Conservation (phyloP, 2,113 vertebrate species). For the Phodopus roborovskii region DNA sequence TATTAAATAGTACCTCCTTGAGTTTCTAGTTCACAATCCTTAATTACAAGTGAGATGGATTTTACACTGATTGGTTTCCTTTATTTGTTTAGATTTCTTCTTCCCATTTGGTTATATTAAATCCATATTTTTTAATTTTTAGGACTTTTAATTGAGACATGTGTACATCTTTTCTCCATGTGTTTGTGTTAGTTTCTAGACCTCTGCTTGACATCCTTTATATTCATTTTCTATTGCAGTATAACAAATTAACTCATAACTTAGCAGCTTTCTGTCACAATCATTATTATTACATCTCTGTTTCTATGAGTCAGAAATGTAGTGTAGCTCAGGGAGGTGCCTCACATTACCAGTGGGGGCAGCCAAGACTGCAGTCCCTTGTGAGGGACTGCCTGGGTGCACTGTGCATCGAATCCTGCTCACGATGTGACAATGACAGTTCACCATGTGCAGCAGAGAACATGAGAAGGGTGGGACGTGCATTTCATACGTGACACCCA, state of each 20-base stretch:
- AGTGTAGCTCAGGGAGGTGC: neutral
- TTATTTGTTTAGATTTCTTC: neutral
- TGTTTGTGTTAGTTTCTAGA: neutral
- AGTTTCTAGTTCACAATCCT: neutral
- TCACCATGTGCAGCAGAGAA: neutral
- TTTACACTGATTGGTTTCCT: neutral
- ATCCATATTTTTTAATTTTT: neutral
- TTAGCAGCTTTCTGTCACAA: neutral
- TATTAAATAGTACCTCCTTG: neutral
- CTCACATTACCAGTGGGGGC: too few species aligned
- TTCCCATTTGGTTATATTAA: neutral
- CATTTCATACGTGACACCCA: neutral
- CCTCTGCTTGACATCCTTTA: neutral
- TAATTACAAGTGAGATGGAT: neutral
- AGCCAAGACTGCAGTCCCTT: neutral
- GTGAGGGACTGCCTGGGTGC: neutral
- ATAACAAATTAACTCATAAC: neutral
- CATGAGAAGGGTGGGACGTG: neutral
- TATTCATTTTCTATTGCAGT: neutral
- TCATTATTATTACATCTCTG: neutral
- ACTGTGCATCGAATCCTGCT: neutral
- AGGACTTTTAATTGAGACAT: neutral
- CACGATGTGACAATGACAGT: fast-evolving
- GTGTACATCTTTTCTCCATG: neutral
- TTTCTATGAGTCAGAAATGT: neutral